Evolutionary conservation across 2,113 vertebrate genomes (phyloP), one percentile per base, ranked within the genome.

Genomic region (Dolichallabes microphthalmus): DNA sequence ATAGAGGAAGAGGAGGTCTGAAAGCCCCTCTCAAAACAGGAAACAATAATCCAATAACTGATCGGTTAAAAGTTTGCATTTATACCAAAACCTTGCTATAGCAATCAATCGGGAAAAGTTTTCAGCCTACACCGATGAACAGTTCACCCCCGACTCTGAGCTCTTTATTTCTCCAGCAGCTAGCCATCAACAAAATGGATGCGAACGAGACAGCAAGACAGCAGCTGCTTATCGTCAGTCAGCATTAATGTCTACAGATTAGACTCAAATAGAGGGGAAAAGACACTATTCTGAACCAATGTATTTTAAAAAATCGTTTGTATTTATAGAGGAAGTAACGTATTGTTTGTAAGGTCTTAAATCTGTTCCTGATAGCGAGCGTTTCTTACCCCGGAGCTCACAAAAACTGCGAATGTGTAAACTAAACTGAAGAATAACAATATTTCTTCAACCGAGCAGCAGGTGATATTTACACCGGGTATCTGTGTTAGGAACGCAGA

Each of bases 1-100:
- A 91, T 89, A 92, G 93, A 94, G 93, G 94, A 95, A 94, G 94
- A 95, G 94, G 94, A 94, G 94, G 94, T 94, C 93, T 94, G 75
- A 91, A 94, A 92, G 89, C 93, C 92, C 86, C 87, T 90, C 81
- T 84, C 83, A 90, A 91, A 92, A 95, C 94, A 95, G 94, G 94
- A 95, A 95, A 95, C 93, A 88, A 86, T 85, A 77, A 80, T 50
- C 78, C 20, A 71, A 82, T 82, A 85, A 83, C 63, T 55, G 64
- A 14, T 15, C 32, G 8, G 57, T 52, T 55, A 74, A 81, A 86
- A 86, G 85, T 82, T 75, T 64, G 9, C 11, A 64, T n/a, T 30
- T 0, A 19, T 9, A 35, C 30, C 52, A 20, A 76, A 82, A 82
- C 17, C 27, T 25, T 66, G 15, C 17, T 80, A 39, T 9, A 52